Base-by-base conservation (phyloP, 53 echinoderm and acorn worm genomes). In the Hippasteria phrygiana region DNA sequence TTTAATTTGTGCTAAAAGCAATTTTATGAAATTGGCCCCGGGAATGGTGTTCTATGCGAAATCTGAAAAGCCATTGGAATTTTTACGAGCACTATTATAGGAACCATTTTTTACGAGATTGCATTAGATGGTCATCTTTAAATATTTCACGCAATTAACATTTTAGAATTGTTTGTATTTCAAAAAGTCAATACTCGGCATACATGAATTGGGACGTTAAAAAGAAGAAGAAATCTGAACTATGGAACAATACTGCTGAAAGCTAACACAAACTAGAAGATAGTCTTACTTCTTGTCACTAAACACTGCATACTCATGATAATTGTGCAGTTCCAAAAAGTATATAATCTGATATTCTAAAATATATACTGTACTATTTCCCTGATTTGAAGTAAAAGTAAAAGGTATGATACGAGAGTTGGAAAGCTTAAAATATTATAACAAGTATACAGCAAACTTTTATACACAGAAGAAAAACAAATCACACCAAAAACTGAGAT, bases 331-430 rank as follows among this genome's bases (percentile, higher is more conserved):
- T 67, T 67, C 69, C 59, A 40, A 40, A 72, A 41, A n/a, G 41
- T 38, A 71, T 10, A 72, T 72, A 41, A 72, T 41, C n/a, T 72
- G 5, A 17, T 34, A 40, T 12, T 72, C 72, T 72, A 72, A 37
- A 72, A 42, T 72, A 72, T 40, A 72, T 59, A 59, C 59, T 59
- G 51, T 51, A 70, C 41, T 72, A 40, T 42, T 41, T 72, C 72
- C 72, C 72, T 72, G 72, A 38, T 31, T 66, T 33, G 20, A 72
- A 72, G 37, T 34, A 16, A 35, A 42, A 41, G 39, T 72, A 6
- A 38, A 4, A 71, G 71, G 0, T 20, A 38, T 17, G 71, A 71
- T 38, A 71, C 33, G 71, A 65, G 14, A 67, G 27, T 35, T 35
- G 17, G 16, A 67, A 10, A 65, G 28, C 9, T 72, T 66, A 59